Base-by-base conservation (phyloP, 2,888 invertebrate species). In the Strigamia crassipes region DNA sequence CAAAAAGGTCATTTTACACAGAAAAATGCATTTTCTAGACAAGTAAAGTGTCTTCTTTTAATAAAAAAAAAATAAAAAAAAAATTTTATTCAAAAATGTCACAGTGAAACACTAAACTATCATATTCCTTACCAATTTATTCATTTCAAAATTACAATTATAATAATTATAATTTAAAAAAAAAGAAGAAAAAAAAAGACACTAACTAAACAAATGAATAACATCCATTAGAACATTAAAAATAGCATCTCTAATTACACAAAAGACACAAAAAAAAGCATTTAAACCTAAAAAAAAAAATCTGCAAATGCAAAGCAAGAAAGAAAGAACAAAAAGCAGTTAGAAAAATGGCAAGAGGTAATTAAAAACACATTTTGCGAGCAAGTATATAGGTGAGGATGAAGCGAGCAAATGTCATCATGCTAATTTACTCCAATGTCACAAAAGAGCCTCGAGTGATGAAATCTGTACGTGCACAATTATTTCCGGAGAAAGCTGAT, bases 321-420 rank as follows among this genome's bases (percentile, higher is more conserved):
- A n/a, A 61, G 23, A 18, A 61, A 61, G 23, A 23, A 23, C 18
- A 23, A 61, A 61, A 61, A 61, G 18, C 6, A 61, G 23, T 61
- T 61, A 61, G 61, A 61, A 61, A 61, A 61, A 61, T 61, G 61
- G 61, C n/a, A n/a, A 61, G 61, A 61, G 61, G 61, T 61, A 61
- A 61, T 61, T 61, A 61, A 61, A 61, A 61, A 61, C 61, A 61
- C 61, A 61, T 61, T 61, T 61, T 61, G 61, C 21, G 4, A 61
- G 61, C 1, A 46, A 46, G 61, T 23, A 61, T n/a, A 51, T 23
- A 61, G 61, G 61, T 61, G 61, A 61, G 61, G 61, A 61, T 61
- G 61, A 23, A 61, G 61, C 23, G 61, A 61, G 61, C 18, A 61
- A 51, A 61, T 61, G 61, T 61, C 61, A 61, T 61, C 61, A n/a